Evolutionary conservation across 1,140 invertebrate genomes (phyloP).

Genomic region (Coboldia fuscipes): DNA sequence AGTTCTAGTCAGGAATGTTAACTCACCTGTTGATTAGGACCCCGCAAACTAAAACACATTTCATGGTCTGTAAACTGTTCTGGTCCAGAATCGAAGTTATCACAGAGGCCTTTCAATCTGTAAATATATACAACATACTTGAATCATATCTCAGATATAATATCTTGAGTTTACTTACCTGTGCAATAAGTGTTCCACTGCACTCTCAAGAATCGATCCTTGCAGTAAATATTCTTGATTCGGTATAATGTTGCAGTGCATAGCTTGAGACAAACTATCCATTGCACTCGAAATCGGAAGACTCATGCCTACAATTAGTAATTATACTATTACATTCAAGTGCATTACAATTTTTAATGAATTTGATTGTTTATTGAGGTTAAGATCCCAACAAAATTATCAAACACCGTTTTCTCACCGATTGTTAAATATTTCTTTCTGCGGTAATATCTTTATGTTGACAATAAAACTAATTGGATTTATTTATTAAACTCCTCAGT

Average conservation of each 20-base stretch:
- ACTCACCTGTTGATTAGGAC: conserved; percentile 26
- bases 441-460: no score
- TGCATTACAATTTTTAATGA: no score
- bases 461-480: no score
- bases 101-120: conserved; percentile 67
- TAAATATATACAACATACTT: not conserved
- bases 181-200: conserved; percentile 80
- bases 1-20: no score
- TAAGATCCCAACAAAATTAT: no score
- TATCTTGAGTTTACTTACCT: conserved; percentile 18
- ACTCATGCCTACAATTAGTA: no score
- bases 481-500: no score
- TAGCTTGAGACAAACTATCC: conserved; percentile 50
- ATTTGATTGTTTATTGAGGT: no score
- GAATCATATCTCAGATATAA: not conserved
- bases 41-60: conserved; percentile 58
- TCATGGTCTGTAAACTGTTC: conserved; percentile 85
- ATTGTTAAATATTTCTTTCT: no score
- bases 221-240: conserved; percentile 81
- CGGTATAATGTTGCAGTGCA: conserved; percentile 66
- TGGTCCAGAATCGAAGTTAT: conserved; percentile 76
- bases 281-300: conserved; percentile 42
- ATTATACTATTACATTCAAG: no score
- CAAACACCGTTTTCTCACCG: no score
- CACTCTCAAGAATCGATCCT: conserved; percentile 77